Evolutionary conservation across 2,888 invertebrate genomes (phyloP).

Genomic region (Apamea anceps): DNA sequence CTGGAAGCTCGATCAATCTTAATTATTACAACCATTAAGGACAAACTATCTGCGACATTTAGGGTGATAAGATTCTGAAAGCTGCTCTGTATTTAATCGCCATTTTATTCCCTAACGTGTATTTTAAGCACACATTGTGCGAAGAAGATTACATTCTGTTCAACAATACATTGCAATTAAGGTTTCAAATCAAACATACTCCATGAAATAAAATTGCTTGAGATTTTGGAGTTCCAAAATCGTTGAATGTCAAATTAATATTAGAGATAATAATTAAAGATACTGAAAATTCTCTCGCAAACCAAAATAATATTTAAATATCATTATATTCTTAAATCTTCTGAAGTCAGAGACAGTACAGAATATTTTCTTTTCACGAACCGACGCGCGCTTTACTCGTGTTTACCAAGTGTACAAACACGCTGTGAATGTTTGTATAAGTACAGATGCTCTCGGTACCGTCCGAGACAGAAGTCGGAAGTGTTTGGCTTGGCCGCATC

Average conservation of each 20-base stretch:
- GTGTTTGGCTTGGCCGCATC: too few relatives aligned
- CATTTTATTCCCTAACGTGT: conserved; percentile 20
- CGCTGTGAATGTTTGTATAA: too few relatives aligned
- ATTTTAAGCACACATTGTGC: conserved; percentile 17
- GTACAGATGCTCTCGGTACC: too few relatives aligned
- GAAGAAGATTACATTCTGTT: conserved; percentile 36
- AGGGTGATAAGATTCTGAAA: conserved; percentile 28
- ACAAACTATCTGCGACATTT: conserved; percentile 23
- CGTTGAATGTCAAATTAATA: background rate
- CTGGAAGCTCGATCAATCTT: conserved; percentile 25
- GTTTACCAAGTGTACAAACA: too few relatives aligned
- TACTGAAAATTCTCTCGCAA: background rate
- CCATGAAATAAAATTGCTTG: conserved; percentile 19
- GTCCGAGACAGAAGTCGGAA: too few relatives aligned
- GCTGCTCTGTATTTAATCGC: conserved; percentile 27
- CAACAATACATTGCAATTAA: conserved; percentile 45
- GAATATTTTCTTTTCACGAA: background rate
- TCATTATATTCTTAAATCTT: background rate
- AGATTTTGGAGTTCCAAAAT: background rate
- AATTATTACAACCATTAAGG: conserved; percentile 40
- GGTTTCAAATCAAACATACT: conserved; percentile 16
- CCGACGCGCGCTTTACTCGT: too few relatives aligned
- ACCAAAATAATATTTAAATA: background rate
- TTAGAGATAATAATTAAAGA: background rate
- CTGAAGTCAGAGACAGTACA: background rate